phyloP scores from a whole-genome alignment of 2,888 invertebrate species.

The Petrophora chlorosata region DNA sequence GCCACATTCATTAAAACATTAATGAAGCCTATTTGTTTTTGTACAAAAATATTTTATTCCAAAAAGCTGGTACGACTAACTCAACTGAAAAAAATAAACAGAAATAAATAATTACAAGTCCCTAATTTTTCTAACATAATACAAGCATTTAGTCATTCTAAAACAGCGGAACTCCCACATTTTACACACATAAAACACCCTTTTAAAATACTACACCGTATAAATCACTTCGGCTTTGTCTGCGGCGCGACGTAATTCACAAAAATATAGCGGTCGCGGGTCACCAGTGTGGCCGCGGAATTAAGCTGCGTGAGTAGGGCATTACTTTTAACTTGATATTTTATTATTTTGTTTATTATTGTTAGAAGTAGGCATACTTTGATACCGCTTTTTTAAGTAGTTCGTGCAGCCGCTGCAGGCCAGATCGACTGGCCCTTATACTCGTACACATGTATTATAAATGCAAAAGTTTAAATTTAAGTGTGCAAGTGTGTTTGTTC shows the following conservation, averaged over 20 bases:
- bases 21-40: no score
- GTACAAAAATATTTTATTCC: no score
- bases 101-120: conserved; percentile 10
- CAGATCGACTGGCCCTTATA: no score
- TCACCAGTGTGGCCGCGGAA: conserved; percentile 24
- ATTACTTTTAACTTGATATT: conserved; percentile 6
- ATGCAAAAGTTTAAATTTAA: no score
- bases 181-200: conserved; percentile 36
- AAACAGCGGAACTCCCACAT: conserved; percentile 32
- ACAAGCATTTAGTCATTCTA: conserved; percentile 30
- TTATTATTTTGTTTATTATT: not conserved
- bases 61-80: no score
- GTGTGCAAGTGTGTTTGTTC: no score
- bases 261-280: conserved; percentile 25
- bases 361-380: no score
- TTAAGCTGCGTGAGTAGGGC: conserved; percentile 21
- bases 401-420: no score
- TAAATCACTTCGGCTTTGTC: conserved; percentile 37
- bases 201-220: conserved; percentile 31
- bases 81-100: conserved; percentile 13
- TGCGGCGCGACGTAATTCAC: conserved; percentile 25
- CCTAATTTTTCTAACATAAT: conserved; percentile 20
- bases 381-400: no score
- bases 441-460: no score
- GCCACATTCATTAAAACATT: no score